Percentiles rank a stretch among this genome's conserved stretches.
These are phyloP conservation scores for Bactericera cockerelli DNA, from an alignment of 1,140 invertebrate species.

Conservation along the genomic window DNA sequence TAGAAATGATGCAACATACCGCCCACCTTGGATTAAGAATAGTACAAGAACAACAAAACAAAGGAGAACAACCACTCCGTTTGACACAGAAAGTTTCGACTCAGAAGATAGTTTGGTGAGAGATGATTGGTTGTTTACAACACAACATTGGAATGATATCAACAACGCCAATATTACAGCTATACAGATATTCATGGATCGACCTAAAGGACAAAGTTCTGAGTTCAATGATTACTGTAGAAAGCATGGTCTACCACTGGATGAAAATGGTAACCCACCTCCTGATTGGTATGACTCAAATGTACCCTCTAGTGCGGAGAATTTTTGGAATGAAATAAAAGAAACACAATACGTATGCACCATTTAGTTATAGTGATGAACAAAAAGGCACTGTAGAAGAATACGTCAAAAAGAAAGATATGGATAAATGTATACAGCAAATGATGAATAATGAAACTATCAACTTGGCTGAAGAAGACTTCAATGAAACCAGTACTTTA, in stretches of 20 bases:
- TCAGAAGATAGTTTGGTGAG: background rate
- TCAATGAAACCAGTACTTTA: slow-evolving; percentile 3
- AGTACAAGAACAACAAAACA: background rate
- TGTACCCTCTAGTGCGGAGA: background rate
- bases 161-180: background rate
- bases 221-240: slow-evolving; percentile 7
- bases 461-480: background rate
- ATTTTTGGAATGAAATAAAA: background rate
- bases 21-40: background rate
- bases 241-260: background rate
- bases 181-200: background rate
- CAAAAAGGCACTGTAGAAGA: background rate
- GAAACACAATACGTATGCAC: background rate
- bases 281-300: background rate
- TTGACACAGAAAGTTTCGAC: background rate
- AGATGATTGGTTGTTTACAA: slow-evolving; percentile 4
- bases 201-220: background rate
- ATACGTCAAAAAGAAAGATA: background rate
- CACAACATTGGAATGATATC: slow-evolving; percentile 1
- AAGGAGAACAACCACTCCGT: background rate
- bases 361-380: background rate
- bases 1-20: slow-evolving; percentile 1
- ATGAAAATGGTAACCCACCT: background rate
- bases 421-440: background rate
- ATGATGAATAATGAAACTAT: background rate